Conservation (phyloP, 2,888 invertebrate species). For the Megamerina dolium region DNA sequence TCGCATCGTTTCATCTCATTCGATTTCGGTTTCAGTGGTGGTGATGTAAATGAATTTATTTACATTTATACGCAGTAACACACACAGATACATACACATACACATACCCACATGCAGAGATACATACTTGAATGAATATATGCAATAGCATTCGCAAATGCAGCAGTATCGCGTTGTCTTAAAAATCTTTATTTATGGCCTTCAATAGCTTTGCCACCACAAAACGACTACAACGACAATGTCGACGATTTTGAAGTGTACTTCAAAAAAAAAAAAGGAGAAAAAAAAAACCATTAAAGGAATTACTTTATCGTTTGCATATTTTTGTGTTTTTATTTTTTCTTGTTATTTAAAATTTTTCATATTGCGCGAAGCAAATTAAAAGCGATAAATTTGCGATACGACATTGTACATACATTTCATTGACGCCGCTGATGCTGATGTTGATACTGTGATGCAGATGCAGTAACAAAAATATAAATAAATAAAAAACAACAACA, state of each 20-base stretch:
- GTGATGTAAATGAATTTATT: slow-evolving; percentile 12
- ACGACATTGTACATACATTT: too few species aligned
- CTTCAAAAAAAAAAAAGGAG: too few species aligned
- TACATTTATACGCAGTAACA: neutral
- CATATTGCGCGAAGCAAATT: slow-evolving; percentile 18
- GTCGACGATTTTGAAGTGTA: slow-evolving; percentile 4
- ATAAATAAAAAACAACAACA: neutral
- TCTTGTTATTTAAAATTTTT: slow-evolving; percentile 17
- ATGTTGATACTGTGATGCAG: neutral
- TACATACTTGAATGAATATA: too few species aligned
- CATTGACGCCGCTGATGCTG: too few species aligned
- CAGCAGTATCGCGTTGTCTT: slow-evolving; percentile 20
- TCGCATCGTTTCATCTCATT: slow-evolving; percentile 9
- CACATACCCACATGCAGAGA: neutral
- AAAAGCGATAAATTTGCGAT: slow-evolving; percentile 18
- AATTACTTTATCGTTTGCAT: slow-evolving; percentile 24
- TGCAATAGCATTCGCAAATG: too few species aligned
- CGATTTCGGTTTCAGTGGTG: too few species aligned
- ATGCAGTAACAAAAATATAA: neutral
- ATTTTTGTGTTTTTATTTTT: slow-evolving; percentile 6
- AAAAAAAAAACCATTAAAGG: slow-evolving; percentile 35
- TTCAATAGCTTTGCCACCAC: slow-evolving; percentile 40
- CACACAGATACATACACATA: neutral
- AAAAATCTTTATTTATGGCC: slow-evolving; percentile 43
- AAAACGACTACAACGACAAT: slow-evolving; percentile 17